phyloP scores from a whole-genome alignment of 1,140 invertebrate species.

The Drosophila malerkotliana region DNA sequence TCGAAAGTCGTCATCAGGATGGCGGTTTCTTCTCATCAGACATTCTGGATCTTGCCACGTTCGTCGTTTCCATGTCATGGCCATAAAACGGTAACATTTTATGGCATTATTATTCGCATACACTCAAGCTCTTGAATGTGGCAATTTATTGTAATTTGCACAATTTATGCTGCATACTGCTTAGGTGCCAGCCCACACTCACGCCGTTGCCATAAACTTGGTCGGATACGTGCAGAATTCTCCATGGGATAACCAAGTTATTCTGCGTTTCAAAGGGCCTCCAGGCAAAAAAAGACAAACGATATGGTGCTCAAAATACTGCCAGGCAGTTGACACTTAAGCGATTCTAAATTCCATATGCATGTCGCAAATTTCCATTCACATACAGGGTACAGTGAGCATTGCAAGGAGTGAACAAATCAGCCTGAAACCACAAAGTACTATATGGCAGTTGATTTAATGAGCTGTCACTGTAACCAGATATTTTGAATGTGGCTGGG shows the following conservation, averaged over 20 bases:
- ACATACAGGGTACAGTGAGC: slow-evolving; percentile 5
- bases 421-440: background rate
- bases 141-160: slow-evolving; percentile 48
- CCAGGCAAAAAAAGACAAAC: slow-evolving; percentile 36
- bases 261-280: background rate
- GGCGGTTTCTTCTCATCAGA: slow-evolving; percentile 1
- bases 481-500: background rate
- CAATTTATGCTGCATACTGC: slow-evolving; percentile 40
- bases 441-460: background rate
- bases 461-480: slow-evolving; percentile 21
- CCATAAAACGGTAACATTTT: slow-evolving; percentile 17
- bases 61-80: slow-evolving; percentile 5
- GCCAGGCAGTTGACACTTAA: slow-evolving; percentile 47
- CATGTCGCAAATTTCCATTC: slow-evolving; percentile 27
- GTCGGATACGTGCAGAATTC: slow-evolving; percentile 40
- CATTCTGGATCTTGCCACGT: slow-evolving; percentile 11
- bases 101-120: slow-evolving; percentile 26
- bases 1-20: background rate
- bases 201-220: slow-evolving; percentile 18
- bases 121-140: slow-evolving; percentile 19
- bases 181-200: slow-evolving; percentile 21
- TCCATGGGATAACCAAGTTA: slow-evolving; percentile 19
- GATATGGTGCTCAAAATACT: slow-evolving; percentile 34
- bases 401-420: background rate
- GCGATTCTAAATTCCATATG: slow-evolving; percentile 46